These are phyloP conservation scores for Tachysurus vachellii DNA, from an alignment of 2,113 vertebrate genomes.

Conservation along the genomic window DNA sequence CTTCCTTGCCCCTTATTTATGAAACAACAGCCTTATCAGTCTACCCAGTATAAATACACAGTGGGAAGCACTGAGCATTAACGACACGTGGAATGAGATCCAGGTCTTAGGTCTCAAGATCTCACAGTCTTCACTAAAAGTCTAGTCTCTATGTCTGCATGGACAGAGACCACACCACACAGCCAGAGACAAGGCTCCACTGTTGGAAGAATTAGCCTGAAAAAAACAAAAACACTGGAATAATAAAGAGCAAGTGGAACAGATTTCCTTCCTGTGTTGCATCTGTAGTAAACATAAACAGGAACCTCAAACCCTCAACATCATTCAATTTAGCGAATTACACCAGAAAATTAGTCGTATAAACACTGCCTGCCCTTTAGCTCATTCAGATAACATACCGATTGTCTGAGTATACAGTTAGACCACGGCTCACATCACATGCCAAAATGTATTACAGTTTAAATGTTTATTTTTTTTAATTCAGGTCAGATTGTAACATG, in stretches of 20 bases:
- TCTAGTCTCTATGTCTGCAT: conserved; percentile 16
- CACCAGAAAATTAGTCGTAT: conserved; percentile 41
- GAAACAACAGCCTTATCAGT: conserved; percentile 39
- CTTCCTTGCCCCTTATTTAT: conserved; percentile 43
- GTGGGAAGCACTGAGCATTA: conserved; percentile 28
- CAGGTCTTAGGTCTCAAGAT: too few relatives aligned
- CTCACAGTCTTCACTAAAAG: conserved; percentile 28
- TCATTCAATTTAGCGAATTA: conserved; percentile 27
- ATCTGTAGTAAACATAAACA: conserved; percentile 64
- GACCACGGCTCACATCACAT: not conserved
- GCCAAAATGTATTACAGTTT: not conserved
- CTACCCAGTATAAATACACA: conserved; percentile 49
- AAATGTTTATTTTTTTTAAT: not conserved
- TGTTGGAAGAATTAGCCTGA: conserved; percentile 7
- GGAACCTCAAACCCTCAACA: conserved; percentile 51
- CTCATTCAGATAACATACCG: conserved; percentile 25
- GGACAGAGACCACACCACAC: not conserved
- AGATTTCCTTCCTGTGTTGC: conserved; percentile 51
- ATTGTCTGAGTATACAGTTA: not conserved
- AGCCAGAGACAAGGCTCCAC: conserved; percentile 12
- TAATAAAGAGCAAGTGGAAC: conserved; percentile 38
- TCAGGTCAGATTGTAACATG: not conserved
- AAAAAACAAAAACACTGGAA: not conserved
- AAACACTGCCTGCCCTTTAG: conserved; percentile 46
- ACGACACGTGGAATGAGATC: not conserved